phyloP scores from a whole-genome alignment of 2,797 vertebrate species.

The Epinephelus malabaricus region DNA sequence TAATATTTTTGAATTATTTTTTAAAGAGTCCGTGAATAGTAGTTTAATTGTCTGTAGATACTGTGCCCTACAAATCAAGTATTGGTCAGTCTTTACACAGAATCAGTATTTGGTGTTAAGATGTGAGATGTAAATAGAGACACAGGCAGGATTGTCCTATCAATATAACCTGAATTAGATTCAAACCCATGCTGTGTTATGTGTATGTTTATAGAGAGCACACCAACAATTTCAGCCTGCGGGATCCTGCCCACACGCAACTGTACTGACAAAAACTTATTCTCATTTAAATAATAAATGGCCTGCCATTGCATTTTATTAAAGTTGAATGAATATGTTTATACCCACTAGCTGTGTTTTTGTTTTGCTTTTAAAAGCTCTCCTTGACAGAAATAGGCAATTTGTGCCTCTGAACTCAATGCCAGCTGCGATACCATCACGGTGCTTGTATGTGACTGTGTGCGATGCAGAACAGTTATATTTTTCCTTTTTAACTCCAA shows the following conservation, averaged over 20 bases:
- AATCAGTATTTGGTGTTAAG: not conserved
- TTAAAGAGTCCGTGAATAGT: not conserved
- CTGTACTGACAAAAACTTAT: constrained; percentile 13
- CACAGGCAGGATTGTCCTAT: not conserved
- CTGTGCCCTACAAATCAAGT: not conserved
- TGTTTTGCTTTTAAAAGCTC: constrained; percentile 61
- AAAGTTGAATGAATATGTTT: constrained; percentile 50
- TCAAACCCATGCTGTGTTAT: constrained; percentile 18
- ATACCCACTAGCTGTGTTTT: constrained; percentile 45
- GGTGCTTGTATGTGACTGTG: constrained; percentile 21
- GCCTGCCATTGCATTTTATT: constrained; percentile 27
- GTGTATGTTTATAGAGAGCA: constrained; percentile 27
- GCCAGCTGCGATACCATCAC: constrained; percentile 47
- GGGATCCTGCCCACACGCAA: constrained; percentile 6
- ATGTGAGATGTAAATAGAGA: not conserved
- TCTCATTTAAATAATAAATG: constrained; percentile 60
- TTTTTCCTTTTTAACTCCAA: constrained; percentile 41
- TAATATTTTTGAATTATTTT: not conserved
- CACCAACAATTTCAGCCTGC: constrained; percentile 14
- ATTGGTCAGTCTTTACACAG: not conserved
- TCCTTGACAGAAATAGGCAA: constrained; percentile 64
- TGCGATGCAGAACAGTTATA: constrained; percentile 27
- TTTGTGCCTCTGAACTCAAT: constrained; percentile 52
- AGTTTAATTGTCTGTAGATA: not conserved
- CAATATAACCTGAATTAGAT: constrained; percentile 5